Base-by-base conservation (phyloP, 1,140 invertebrate genomes). In the Brachionus asplanchnoidis region DNA sequence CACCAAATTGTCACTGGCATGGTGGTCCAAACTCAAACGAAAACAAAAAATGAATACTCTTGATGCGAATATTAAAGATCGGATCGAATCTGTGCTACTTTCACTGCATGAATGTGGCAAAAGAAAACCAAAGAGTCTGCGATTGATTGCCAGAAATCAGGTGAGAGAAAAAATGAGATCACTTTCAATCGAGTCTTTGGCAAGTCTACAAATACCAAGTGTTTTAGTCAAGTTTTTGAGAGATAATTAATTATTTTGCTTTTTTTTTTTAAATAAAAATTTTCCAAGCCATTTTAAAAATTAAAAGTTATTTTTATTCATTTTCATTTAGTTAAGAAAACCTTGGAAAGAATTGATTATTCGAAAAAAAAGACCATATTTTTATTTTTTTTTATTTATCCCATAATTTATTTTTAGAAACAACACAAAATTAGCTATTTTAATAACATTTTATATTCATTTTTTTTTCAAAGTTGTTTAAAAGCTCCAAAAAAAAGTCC, bases 21-120 rank as follows among this genome's bases (percentile, higher is more conserved):
- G 73, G 73, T 77, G 73, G 73, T 77, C 23, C 23, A 36, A 77
- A 12, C 46, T 77, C 9, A 77, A 77, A 28, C 7, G 26, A 77
- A 77, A 50, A 12, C 40, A 28, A 46, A 77, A 77, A 50, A 50
- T 77, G 42, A 46, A 23, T 23, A 26, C 42, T 36, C 20, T 77
- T 26, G 46, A 77, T 23, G 2, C 42, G 11, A 12, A 46, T n/a
- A 26, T 32, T 44, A 50, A 9, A 23, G 14, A 77, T 23, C 40
- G 42, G 23, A 14, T 77, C 8, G 73, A 77, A 77, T 23, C 7
- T 26, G 20, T 50, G 11, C 42, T 77, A 3, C 7, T 77, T 26
- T 17, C 17, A 50, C 7, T 50, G 3, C 23, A 50, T 6, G 42
- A 77, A 53, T 20, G 17, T 9, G 26, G 11, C 23, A 46, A 36